Base-by-base conservation (phyloP, 1,140 invertebrate species). In the Eupristina koningsbergeri region DNA sequence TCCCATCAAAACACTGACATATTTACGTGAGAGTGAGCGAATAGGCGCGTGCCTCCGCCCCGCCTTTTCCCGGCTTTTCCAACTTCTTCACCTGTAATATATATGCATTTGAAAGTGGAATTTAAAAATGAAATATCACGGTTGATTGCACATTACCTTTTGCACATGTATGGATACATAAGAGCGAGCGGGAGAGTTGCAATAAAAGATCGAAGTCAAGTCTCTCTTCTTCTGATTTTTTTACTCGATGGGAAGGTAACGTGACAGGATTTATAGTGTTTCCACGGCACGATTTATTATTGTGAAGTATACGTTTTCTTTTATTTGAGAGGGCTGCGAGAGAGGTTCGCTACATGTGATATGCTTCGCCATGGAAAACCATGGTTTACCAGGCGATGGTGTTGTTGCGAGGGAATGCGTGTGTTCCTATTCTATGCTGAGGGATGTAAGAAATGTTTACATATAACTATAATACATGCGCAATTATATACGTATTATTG, bases 11-110 rank as follows among this genome's bases (percentile, higher is more conserved):
- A 83, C 83, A 83, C 71, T 87, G 86, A 87, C 87, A 88, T 87
- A 87, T 89, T 89, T 89, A 89, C 87, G 85, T 86, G 81, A 86
- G 80, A 87, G 69, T 88, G 88, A 87, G 85, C 85, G 85, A 87
- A 86, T 86, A 86, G 81, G 84, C 34, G 31, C 31, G 13, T 9
- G 29, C 15, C 50, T 26, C 11, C 31, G 13, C 15, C 29, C 31
- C 1, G 36, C 22, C 75, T 36, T 15, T 19, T 61, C 11, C 19
- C 13, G 3, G 26, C 71, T 31, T 41, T 41, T 39, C 71, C 71
- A 26, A 26, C 19, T 41, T 71, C 0, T 1, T 75, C 31, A 0
- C 22, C 5, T 64, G 13, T 83, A 83, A 83, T 83, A 83, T 79
- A 61, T 73, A 73, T 73, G 82, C 82, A 83, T 79, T 73, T 63